A percentile compares a stretch with the other conserved stretches of the same genome.
Conservation (phyloP, 2,888 invertebrate species). For the Sarcophaga carnaria region DNA sequence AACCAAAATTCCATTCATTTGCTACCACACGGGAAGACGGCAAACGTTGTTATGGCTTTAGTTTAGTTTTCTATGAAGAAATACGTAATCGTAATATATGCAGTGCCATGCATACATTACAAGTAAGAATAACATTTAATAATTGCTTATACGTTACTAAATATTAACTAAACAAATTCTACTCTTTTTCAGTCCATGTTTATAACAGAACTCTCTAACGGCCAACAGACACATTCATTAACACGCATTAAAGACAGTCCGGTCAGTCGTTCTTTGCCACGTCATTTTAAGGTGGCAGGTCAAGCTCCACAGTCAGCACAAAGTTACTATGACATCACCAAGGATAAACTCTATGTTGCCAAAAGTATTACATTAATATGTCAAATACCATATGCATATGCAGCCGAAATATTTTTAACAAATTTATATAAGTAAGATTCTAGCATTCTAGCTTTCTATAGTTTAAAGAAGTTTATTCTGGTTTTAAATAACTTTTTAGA, state of each 20-base stretch:
- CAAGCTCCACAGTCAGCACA: slow-evolving; percentile 89
- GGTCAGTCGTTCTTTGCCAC: slow-evolving; percentile 92
- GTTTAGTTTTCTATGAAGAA: slow-evolving; percentile 97
- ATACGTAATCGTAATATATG: slow-evolving; percentile 95
- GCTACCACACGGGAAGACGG: slow-evolving; percentile 99
- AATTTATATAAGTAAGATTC: slow-evolving; percentile 90
- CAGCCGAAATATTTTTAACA: slow-evolving; percentile 92
- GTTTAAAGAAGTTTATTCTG: slow-evolving; percentile 1
- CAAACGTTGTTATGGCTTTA: slow-evolving; percentile 95
- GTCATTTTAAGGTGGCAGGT: slow-evolving; percentile 93
- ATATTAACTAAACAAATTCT: not conserved
- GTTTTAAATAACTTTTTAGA: slow-evolving; percentile 80
- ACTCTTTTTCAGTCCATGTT: slow-evolving; percentile 88
- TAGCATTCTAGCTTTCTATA: slow-evolving; percentile 70
- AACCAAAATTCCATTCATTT: slow-evolving; percentile 97
- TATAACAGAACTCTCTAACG: slow-evolving; percentile 93
- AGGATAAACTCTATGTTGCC: slow-evolving; percentile 96
- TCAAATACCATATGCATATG: slow-evolving; percentile 94
- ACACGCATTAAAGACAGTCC: slow-evolving; percentile 86
- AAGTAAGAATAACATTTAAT: slow-evolving; percentile 83
- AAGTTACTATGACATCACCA: slow-evolving; percentile 95
- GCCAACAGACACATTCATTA: slow-evolving; percentile 86
- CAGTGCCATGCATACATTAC: slow-evolving; percentile 97
- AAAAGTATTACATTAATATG: slow-evolving; percentile 97
- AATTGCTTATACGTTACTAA: not conserved